Base-by-base conservation (phyloP, 2,888 invertebrate species). In the Drosophila trichaetosa region DNA sequence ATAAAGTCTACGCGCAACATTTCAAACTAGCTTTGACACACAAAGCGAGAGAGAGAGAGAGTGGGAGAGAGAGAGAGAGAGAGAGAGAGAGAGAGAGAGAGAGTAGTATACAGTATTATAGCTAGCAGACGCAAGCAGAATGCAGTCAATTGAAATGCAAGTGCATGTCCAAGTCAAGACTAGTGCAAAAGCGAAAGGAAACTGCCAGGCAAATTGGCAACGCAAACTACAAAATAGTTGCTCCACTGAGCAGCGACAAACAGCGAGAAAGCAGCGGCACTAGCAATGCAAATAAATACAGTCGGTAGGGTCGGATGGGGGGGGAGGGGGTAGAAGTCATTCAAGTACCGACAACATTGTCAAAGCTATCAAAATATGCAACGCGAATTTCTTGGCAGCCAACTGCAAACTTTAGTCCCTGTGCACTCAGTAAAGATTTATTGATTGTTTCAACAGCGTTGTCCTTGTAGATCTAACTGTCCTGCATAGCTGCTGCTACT, bases 221-320 rank as follows among this genome's bases (percentile, higher is more conserved):
- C 69, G 73, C 88, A 83, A 88, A 86, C 86, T 86, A 68, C 86
- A 83, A 86, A 85, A 87, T 81, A 74, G 79, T 72, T 83, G 88
- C 85, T 76, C 53, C 80, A 85, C 73, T 80, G 66, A 79, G 66
- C 85, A 83, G 69, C 75, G 70, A 83, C 88, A 87, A 85, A 81
- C 71, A 79, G 31, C n/a, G n/a, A 67, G 73, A 61, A 54, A 18
- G 53, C 57, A 42, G 69, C 62, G 48, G 46, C 33, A 65, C 34
- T 61, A 52, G 40, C 56, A 69, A 78, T 79, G 79, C 78, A 71
- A 78, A 78, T 79, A 69, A 72, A 62, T 58, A 67, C 21, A 29
- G 53, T 4, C 21, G 29, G 7, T 42, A 38, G 36, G n/a, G 11
- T 16, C 4, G 8, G 3, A 8, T 4, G 36, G 31, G 31, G 2